Conservation (phyloP, 23 tunicate species). For the Diplosoma virens region DNA sequence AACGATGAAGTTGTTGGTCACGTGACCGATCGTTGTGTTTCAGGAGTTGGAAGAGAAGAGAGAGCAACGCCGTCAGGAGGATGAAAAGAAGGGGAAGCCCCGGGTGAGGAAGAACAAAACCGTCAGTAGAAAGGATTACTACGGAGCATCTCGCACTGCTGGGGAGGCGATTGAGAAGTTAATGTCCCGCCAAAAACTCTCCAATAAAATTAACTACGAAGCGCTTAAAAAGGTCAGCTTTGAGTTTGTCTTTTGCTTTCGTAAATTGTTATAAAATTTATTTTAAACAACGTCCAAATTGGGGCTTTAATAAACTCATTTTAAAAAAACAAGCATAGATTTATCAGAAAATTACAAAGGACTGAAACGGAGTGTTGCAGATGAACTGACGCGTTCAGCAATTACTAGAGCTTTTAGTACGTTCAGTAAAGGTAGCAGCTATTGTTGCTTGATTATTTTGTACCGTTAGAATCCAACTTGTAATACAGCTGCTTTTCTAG, state of each 20-base stretch:
- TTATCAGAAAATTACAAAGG: too few species aligned
- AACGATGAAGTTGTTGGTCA: too few species aligned
- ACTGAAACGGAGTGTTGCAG: background rate
- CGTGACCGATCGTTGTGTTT: too few species aligned
- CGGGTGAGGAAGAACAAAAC: conserved; percentile 8
- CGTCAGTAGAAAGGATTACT: conserved; percentile 54
- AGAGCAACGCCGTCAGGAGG: conserved; percentile 35
- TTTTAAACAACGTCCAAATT: background rate
- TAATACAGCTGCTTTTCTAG: too few species aligned
- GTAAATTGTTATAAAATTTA: background rate
- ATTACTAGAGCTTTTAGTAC: too few species aligned
- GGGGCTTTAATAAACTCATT: too few species aligned
- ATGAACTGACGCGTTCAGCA: background rate
- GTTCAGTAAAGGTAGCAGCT: too few species aligned
- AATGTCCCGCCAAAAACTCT: conserved; percentile 53
- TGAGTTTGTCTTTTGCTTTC: background rate
- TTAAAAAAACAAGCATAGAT: too few species aligned
- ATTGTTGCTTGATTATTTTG: too few species aligned
- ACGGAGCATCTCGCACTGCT: conserved; percentile 63
- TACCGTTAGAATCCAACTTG: too few species aligned
- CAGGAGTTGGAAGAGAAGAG: conserved; percentile 70
- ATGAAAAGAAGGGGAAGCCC: conserved; percentile 59
- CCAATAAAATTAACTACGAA: conserved; percentile 85
- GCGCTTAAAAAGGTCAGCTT: conserved; percentile 60
- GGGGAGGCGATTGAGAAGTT: conserved; percentile 87